phyloP scores from a whole-genome alignment of 2,888 invertebrate genomes.

The Drosophila neutralis region DNA sequence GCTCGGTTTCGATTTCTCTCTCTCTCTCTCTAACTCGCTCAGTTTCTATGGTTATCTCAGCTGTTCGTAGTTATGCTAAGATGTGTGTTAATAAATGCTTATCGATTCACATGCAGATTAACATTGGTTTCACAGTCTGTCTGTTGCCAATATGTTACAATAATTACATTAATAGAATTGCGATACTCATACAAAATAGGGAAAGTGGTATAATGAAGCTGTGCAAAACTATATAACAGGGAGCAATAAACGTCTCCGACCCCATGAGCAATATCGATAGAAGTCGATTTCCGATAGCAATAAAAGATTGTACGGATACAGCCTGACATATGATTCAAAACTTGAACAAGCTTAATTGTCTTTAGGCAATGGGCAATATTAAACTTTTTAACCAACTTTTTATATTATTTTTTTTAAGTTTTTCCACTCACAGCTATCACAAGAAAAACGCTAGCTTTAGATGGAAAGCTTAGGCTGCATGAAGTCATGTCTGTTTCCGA shows the following conservation, averaged over 20 bases:
- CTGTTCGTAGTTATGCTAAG: background rate
- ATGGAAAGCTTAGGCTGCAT: background rate
- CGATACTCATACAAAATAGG: background rate
- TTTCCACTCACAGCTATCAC: background rate
- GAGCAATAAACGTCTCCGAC: too few relatives aligned
- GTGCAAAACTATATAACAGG: too few relatives aligned
- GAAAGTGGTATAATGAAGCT: background rate
- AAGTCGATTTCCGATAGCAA: background rate
- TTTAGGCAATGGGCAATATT: background rate
- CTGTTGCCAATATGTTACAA: background rate
- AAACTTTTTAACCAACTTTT: background rate
- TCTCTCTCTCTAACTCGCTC: background rate
- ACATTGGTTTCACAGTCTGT: background rate
- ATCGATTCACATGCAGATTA: background rate
- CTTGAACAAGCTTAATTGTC: background rate
- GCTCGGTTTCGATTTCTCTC: background rate
- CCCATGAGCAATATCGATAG: background rate
- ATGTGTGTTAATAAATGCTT: slow-evolving; percentile 1
- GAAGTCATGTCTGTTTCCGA: background rate
- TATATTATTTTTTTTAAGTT: background rate
- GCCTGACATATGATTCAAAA: background rate
- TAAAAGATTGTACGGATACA: background rate
- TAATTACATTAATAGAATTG: background rate
- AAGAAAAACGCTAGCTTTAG: background rate
- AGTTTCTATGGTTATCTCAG: background rate